Conservation (phyloP, 2,113 vertebrate species). For the Apteryx mantelli region DNA sequence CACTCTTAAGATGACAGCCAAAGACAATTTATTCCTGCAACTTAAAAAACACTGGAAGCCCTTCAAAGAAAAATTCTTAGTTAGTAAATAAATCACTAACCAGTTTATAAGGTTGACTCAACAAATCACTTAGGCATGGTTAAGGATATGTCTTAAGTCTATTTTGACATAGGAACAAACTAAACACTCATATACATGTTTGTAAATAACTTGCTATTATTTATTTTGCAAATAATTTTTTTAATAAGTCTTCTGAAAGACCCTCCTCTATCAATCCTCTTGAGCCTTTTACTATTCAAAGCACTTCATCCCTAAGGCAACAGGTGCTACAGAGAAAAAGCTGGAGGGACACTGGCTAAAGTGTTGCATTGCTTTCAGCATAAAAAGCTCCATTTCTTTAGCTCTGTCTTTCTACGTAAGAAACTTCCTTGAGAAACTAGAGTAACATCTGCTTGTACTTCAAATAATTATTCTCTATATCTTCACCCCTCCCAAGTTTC, state of each 20-base stretch:
- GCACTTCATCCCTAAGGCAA: not conserved
- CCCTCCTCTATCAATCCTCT: not conserved
- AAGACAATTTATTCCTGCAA: not conserved
- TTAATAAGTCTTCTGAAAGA: not conserved
- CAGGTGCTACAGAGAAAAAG: not conserved
- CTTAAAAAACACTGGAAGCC: not conserved
- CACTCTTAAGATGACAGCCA: not conserved
- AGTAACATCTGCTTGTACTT: constrained; percentile 20
- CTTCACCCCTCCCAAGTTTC: not conserved
- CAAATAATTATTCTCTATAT: not conserved
- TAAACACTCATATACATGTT: not conserved
- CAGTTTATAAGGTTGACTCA: not conserved
- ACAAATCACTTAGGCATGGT: not conserved
- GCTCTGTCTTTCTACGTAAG: not conserved
- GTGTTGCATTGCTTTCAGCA: not conserved
- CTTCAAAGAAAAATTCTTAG: not conserved
- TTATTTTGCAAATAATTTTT: not conserved
- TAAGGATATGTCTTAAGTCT: not conserved
- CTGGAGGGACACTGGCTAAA: not conserved
- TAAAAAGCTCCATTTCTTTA: not conserved
- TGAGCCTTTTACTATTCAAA: not conserved
- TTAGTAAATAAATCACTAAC: not conserved
- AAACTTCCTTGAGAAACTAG: constrained; percentile 18
- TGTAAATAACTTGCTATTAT: not conserved
- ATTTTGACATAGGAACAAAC: not conserved